Evolutionary conservation across 1,140 invertebrate genomes (phyloP).

Genomic region (Drosophila azteca): DNA sequence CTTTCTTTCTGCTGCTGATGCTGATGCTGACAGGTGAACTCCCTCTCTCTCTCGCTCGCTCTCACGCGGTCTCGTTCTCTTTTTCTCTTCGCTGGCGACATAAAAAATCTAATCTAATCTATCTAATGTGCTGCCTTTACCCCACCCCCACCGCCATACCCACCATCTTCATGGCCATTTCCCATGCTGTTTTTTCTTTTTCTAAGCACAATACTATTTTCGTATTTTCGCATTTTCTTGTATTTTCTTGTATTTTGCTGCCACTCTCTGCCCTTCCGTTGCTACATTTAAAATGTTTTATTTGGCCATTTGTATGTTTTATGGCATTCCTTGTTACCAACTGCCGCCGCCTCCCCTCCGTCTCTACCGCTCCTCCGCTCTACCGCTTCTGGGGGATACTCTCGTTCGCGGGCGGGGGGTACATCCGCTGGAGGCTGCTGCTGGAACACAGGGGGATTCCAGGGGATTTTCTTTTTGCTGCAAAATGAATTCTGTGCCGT

Average conservation of each 20-base stretch:
- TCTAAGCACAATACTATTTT: constrained; percentile 79
- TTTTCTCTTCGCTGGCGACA: constrained; percentile 25
- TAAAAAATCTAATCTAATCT: constrained; percentile 69
- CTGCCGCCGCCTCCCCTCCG: constrained; percentile 10
- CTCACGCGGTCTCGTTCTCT: background rate
- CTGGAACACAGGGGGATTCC: no score
- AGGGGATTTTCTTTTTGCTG: no score
- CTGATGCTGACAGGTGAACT: constrained; percentile 2
- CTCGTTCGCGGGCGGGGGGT: no score
- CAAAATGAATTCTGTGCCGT: no score
- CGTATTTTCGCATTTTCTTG: constrained; percentile 50
- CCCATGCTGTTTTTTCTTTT: constrained; percentile 20
- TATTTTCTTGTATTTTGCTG: background rate
- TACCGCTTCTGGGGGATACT: no score
- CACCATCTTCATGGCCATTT: background rate
- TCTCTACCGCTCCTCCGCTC: constrained; percentile 4
- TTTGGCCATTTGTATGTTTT: constrained; percentile 83
- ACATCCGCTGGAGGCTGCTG: no score
- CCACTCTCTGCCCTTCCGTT: constrained; percentile 54
- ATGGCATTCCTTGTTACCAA: constrained; percentile 75
- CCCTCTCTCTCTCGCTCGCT: background rate
- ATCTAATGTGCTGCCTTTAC: constrained; percentile 57
- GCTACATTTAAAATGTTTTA: constrained; percentile 82
- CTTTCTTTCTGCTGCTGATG: background rate
- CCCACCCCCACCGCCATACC: background rate